Evolutionary conservation across 2,888 invertebrate species (phyloP), one percentile per base, ranked within the genome.

Genomic region (Drosophila lutescens): DNA sequence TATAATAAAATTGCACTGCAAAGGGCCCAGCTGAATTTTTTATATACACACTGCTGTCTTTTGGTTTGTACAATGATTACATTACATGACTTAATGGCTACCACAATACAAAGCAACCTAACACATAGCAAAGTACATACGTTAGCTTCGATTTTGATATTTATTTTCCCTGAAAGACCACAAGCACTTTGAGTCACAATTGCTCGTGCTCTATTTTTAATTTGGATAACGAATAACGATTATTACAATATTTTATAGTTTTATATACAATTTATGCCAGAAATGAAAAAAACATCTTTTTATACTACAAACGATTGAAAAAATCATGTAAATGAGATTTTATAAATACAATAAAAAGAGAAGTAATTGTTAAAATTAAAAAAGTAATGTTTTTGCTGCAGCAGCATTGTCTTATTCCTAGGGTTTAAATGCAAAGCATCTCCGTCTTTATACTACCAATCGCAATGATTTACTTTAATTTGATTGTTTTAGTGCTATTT

Each of bases 261-360:
- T 65, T 78, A 67, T 78, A 72, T 62, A 65, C 76, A 57, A 66
- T 68, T 69, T 66, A 66, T 71, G 70, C 60, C 54, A 49, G 57
- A 61, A 30, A 34, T 34, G 15, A 13, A 32, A 46, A 51, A 44
- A 56, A 41, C 34, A 71, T 41, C 63, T 71, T 62, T 71, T 71
- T 71, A 54, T 71, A 61, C 72, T 55, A 60, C 40, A 57, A 69
- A 51, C 30, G 49, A 41, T 46, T 41, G 43, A 44, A 49, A 47
- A 78, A 70, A 75, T 56, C 55, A 72, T 75, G 65, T 82, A 77
- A 68, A 78, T 65, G 62, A 66, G 66, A 74, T 74, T 85, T 79
- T 77, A 76, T 74, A 67, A 76, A 62, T 57, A 65, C 41, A 76
- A 73, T 71, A 76, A 68, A 79, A 62, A 53, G 38, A 30, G 8